Base-by-base conservation (phyloP, 2,113 vertebrate genomes). In the Scartelaos histophorus region DNA sequence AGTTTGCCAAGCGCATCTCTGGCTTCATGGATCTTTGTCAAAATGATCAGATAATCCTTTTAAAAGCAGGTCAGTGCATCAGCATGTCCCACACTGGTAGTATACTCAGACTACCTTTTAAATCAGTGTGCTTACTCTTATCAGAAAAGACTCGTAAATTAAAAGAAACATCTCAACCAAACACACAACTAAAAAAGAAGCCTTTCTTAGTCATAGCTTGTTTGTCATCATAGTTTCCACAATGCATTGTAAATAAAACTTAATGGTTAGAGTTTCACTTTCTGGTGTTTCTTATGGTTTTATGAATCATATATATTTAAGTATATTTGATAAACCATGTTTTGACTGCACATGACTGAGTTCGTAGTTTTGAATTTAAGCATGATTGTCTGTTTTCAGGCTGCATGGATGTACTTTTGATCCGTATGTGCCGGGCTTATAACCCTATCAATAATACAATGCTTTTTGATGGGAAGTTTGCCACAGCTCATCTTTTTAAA, bases 21-120 rank as follows among this genome's bases (percentile, higher is more conserved):
- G 95, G 96, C 85, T 97, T 97, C 93, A 95, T 97, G 95, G 96
- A 97, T 81, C 94, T 97, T 75, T 95, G 94, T 90, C 96, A 97
- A 90, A 97, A 97, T 0, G 96, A 97, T 91, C 96, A 97, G 87
- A 97, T 97, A 76, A 95, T 97, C 78, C 96, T 97, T 58, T 95
- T 97, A 76, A 97, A 97, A 95, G 95, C 96, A 91, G 96, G 96
- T 96, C 83, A 92, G 89, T 88, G 68, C 70, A 45, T 24, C 17
- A 83, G 3, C 3, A n/a, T 38, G 17, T 10, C 61, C 34, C 29
- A 38, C 61, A 64, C 17, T 34, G 73, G 25, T 3, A 53, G 6
- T 21, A 13, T 3, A 65, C 21, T 53, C 58, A 24, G 56, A 58
- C 56, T 25, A 58, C 12, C 6, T 25, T 43, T 58, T 25, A 58